Base-by-base conservation (phyloP, 2,888 invertebrate species). In the Camptogramma bilineatum region DNA sequence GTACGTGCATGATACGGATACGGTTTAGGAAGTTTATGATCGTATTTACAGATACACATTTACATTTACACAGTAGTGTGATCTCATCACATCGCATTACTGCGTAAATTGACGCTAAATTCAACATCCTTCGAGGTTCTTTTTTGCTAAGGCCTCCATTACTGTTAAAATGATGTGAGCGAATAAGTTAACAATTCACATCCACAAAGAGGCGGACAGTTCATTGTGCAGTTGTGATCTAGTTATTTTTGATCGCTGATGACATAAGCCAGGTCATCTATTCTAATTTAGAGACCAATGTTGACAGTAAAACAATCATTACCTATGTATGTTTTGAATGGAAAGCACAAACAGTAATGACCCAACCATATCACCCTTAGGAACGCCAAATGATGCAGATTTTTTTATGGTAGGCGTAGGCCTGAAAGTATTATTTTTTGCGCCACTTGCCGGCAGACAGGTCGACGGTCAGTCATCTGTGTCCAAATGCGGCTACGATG, bases 61-160 rank as follows among this genome's bases (percentile, higher is more conserved):
- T 68, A 75, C 71, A 77, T 78, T 77, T 66, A 73, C 28, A 28
- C 42, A 67, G 68, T 69, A 18, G 57, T 64, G 78, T 87, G 87
- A 87, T 82, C 80, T 87, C 87, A 87, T 82, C 78, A 70, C 64
- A 46, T 74, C 77, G 74, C 74, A 75, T 78, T 80, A 79, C 77
- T 78, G 76, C 80, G 84, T 78, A 86, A 87, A 87, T 86, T 83
- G 78, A 70, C 71, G 79, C 79, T 86, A 85, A 85, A 86, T 78
- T 82, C 75, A 69, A 79, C 82, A 81, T 86, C 82, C 83, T 82
- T 77, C 78, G 68, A 68, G 64, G 19, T 59, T 52, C 54, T 65
- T 56, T 64, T 62, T 65, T 46, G 46, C 61, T 58, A 58, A 65
- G 61, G 53, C 44, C 52, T 61, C 65, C 56, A 68, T 63, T 66